Evolutionary conservation across 2,888 invertebrate genomes (phyloP), one percentile per base, ranked within the genome.

Genomic region (Anthophora plumipes): DNA sequence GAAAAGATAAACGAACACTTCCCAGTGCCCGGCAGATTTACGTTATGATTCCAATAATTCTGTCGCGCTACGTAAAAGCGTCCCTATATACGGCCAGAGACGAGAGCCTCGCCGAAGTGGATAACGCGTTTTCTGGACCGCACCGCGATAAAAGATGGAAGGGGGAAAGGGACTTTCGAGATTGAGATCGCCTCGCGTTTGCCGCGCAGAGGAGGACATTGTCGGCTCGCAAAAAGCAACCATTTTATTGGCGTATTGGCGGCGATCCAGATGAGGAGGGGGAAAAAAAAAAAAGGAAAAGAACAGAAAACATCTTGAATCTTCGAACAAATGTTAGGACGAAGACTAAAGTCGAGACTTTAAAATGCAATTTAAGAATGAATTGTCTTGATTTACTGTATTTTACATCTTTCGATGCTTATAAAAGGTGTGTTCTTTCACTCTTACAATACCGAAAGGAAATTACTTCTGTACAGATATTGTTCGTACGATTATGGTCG

Each of bases 191-290:
- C 41, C 60, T 76, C 73, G 70, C 61, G 77, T 70, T 77, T 76
- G 72, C 86, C 72, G 17, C 80, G 37, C 80, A 75, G 78, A 81
- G 74, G 75, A 84, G 85, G 85, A 83, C 87, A 85, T 86, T 88
- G 90, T 88, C 89, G 89, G 83, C 85, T 83, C 67, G 86, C 78
- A 78, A 86, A 88, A 85, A 87, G 85, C 80, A 84, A 84, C 86
- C 86, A 87, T 89, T 90, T 90, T 89, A 87, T 89, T 86, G 90
- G 86, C 84, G 88, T 84, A 88, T 91, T 91, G 91, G 90, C 88
- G 70, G 72, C 69, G 77, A 70, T 89, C 89, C 91, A 91, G 83
- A 70, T 67, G 69, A 63, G 85, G 85, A 85, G 87, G 48, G 31
- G 31, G 4, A 31, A 4, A 31, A 31, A 31, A 31, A 31, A 31